Evolutionary conservation across 2,888 invertebrate genomes (phyloP), one percentile per base, ranked within the genome.

Genomic region (Alloplasta piceator): DNA sequence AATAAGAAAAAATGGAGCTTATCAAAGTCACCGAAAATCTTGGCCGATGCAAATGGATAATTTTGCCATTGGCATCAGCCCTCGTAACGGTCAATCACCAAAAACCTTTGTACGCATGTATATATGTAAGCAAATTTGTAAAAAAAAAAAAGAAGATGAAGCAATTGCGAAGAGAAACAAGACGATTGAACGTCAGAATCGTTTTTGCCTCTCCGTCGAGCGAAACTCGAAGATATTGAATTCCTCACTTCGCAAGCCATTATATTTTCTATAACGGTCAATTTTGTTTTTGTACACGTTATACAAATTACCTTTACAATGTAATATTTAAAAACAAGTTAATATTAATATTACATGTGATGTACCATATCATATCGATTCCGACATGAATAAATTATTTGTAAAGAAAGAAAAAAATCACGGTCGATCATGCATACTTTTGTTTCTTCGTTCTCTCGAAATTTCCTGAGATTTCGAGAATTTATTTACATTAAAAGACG

Each of bases 321-420:
- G 83, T 86, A 83, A 78, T 85, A 84, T 56, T 50, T 56, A 14
- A 43, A 43, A 56, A 68, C 9, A n/a, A 50, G 9, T 46, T 41
- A 75, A 14, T 56, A 58, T 39, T 12, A 67, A 50, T 26, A 75
- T 67, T 68, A 58, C 52, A 77, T 82, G 75, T 82, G 77, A 81
- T 84, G 83, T 76, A 83, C 76, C 78, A 41, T 16, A 78, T 76
- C 84, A 80, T 83, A 83, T 83, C 80, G 71, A 83, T 84, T 80
- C 26, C 81, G 79, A 73, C 70, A 76, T 61, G 46, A 89, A 89
- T 89, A 89, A 88, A 89, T 87, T 89, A 89, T 89, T 89, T 87
- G 80, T 84, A 89, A 86, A 82, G 61, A 82, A 66, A 70, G 10
- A 70, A 70, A n/a, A 70, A 67, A 26, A 26, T 26, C 26, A 26